phyloP scores from a whole-genome alignment of 2,797 vertebrate species.

The Clarias laeviceps region DNA sequence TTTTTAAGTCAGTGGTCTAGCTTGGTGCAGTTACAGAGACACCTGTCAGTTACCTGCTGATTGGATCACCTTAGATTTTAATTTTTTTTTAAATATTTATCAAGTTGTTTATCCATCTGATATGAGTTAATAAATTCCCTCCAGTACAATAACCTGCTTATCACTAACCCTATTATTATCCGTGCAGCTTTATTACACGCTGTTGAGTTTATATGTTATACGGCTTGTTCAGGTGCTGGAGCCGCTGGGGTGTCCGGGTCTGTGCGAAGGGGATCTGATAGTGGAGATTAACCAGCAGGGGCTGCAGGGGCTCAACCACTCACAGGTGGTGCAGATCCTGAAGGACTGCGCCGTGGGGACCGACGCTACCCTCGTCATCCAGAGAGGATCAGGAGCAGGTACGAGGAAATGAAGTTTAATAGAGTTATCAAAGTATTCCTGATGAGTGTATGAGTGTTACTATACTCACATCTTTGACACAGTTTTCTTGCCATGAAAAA shows the following conservation, averaged over 20 bases:
- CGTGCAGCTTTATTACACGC: neutral
- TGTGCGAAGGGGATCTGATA: conserved; percentile 98
- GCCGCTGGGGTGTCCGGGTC: conserved; percentile 90
- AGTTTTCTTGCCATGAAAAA: neutral
- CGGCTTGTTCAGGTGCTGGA: conserved; percentile 83
- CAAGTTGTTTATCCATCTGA: too few species aligned
- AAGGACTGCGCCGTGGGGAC: conserved; percentile 96
- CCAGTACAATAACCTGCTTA: neutral
- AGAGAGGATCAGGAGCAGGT: conserved; percentile 87
- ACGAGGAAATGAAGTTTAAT: conserved; percentile 50
- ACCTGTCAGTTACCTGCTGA: neutral
- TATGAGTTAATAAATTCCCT: neutral
- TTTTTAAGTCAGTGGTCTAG: neutral
- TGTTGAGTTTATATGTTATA: neutral
- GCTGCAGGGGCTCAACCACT: conserved; percentile 93
- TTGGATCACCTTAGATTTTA: neutral
- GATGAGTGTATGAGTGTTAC: too few species aligned
- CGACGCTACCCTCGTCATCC: conserved; percentile 93
- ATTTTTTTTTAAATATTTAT: neutral
- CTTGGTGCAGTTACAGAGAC: neutral
- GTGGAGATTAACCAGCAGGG: conserved; percentile 99
- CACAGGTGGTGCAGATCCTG: conserved; percentile 97
- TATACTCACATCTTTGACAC: neutral
- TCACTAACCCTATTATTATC: neutral
- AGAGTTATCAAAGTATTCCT: neutral